These are phyloP conservation scores for Macropus fuliginosus DNA, from an alignment of 2,797 vertebrate species.

Conservation along the genomic window DNA sequence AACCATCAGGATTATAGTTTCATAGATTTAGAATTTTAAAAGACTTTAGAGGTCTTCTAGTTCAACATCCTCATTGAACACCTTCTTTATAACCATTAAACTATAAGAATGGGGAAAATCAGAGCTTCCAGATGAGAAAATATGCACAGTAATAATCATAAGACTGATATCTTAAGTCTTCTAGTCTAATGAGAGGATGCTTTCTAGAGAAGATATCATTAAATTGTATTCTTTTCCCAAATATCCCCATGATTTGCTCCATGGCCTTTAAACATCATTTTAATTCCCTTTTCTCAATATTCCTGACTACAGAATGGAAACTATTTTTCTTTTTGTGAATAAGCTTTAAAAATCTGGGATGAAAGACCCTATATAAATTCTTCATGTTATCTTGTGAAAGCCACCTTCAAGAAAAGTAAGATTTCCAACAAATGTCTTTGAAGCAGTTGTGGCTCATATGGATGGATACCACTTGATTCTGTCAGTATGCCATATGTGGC, in stretches of 20 bases:
- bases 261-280: slow-evolving; percentile 12
- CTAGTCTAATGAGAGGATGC: background rate
- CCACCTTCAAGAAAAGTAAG: background rate
- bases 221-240: background rate
- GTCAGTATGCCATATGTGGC: background rate
- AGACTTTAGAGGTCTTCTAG: background rate
- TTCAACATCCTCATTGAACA: background rate
- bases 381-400: background rate
- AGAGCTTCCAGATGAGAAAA: background rate
- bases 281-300: background rate
- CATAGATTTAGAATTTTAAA: background rate
- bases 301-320: background rate
- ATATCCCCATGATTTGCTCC: background rate
- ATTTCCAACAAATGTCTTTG: background rate
- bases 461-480: background rate
- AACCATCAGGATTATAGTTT: background rate
- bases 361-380: background rate
- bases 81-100: background rate
- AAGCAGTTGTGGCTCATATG: background rate
- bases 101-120: background rate
- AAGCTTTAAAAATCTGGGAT: slow-evolving; percentile 38
- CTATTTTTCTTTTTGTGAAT: background rate
- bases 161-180: background rate
- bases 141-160: background rate
- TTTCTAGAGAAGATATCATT: background rate